Evolutionary conservation across 1,140 invertebrate species (phyloP).

Genomic region (Penaeus chinensis): DNA sequence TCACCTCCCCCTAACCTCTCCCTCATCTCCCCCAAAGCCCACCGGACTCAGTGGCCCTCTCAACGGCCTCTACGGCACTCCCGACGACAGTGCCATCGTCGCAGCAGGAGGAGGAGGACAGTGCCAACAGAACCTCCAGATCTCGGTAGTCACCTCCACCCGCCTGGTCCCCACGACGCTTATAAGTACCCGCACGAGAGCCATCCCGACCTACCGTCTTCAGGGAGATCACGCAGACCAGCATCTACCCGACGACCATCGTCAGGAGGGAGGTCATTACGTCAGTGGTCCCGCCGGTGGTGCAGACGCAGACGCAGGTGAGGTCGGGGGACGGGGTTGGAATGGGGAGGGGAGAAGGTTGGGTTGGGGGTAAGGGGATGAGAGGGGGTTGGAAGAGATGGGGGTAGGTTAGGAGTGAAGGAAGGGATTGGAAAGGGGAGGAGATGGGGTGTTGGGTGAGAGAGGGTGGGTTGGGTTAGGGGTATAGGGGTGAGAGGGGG

Average conservation of each 20-base stretch:
- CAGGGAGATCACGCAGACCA: conserved; percentile 44
- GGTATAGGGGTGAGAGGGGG: not conserved
- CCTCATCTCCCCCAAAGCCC: too few relatives aligned
- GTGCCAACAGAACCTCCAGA: not conserved
- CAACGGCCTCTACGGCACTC: conserved; percentile 27
- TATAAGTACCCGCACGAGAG: conserved; percentile 50
- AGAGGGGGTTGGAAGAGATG: too few relatives aligned
- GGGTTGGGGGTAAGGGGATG: not conserved
- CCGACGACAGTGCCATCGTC: conserved; percentile 1
- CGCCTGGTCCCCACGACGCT: conserved; percentile 45
- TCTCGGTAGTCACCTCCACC: conserved; percentile 45
- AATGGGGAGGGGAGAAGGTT: too few relatives aligned
- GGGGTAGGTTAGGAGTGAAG: not conserved
- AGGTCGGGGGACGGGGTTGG: not conserved
- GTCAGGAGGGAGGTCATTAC: conserved; percentile 40
- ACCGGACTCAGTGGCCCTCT: not conserved
- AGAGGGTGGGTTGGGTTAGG: not conserved
- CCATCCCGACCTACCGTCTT: conserved; percentile 53
- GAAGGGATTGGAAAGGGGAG: not conserved
- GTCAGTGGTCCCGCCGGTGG: conserved; percentile 31
- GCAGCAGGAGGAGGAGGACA: conserved; percentile 31
- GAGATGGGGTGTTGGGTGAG: not conserved
- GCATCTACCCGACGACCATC: conserved; percentile 43
- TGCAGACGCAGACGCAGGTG: conserved; percentile 49
- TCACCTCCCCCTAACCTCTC: too few relatives aligned